Evolutionary conservation across 2,797 vertebrate genomes (phyloP).

Genomic region (Oreortyx pictus): DNA sequence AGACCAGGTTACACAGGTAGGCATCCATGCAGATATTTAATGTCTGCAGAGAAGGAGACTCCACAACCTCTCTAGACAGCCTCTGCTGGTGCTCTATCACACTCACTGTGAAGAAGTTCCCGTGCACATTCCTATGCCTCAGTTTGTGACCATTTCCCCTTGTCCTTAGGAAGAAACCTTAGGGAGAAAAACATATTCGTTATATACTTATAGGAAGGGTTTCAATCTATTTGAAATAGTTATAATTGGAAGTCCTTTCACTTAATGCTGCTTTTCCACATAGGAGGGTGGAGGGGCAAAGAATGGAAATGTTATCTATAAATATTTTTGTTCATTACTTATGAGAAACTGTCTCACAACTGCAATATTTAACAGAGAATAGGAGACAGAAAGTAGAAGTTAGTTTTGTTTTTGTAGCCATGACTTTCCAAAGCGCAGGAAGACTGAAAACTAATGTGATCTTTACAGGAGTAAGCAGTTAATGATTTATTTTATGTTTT

Average conservation of each 20-base stretch:
- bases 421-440: background rate
- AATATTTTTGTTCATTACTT: background rate
- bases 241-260: background rate
- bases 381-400: background rate
- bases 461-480: background rate
- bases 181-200: background rate
- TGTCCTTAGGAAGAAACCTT: background rate
- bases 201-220: background rate
- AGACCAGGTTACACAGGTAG: too few relatives aligned
- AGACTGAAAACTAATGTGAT: background rate
- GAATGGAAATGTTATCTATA: background rate
- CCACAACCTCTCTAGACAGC: too few relatives aligned
- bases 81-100: too few relatives aligned
- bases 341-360: background rate
- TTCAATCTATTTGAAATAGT: conserved; percentile 1
- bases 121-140: too few relatives aligned
- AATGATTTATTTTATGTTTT: background rate
- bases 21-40: too few relatives aligned
- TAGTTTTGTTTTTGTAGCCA: background rate
- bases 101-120: too few relatives aligned
- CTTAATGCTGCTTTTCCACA: background rate
- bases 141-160: too few relatives aligned
- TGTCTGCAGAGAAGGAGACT: too few relatives aligned
- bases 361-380: background rate
- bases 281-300: background rate